Evolutionary conservation across 2,888 invertebrate genomes (phyloP).

Genomic region (Noctua janthina): DNA sequence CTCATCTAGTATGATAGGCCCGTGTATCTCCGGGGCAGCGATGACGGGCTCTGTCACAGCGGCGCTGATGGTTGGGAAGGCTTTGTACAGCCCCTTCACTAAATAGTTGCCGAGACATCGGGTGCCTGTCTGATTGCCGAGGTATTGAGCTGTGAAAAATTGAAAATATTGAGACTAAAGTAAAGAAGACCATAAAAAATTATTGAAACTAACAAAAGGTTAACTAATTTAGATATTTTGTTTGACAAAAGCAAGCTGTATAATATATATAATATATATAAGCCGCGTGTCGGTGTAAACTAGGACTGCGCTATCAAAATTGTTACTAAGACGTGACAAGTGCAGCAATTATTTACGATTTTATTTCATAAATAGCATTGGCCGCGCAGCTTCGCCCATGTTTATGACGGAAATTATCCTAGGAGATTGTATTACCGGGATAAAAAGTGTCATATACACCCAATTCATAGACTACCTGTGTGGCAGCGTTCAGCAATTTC

Average conservation of each 20-base stretch:
- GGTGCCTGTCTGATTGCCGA: conserved; percentile 95
- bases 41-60: conserved; percentile 95
- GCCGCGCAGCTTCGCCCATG: too few species aligned
- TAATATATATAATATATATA: too few species aligned
- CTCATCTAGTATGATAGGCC: conserved; percentile 94
- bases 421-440: background rate
- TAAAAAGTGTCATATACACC: background rate
- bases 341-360: too few species aligned
- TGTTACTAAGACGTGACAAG: too few species aligned
- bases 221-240: background rate
- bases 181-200: background rate
- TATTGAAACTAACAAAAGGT: background rate
- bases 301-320: background rate
- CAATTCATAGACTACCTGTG: background rate
- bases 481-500: background rate
- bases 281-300: background rate
- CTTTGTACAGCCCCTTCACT: conserved; percentile 96
- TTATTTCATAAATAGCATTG: background rate
- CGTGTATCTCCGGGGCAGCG: conserved; percentile 95
- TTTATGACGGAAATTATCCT: background rate
- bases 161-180: background rate
- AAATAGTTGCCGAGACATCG: conserved; percentile 96
- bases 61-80: conserved; percentile 93
- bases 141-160: conserved; percentile 89
- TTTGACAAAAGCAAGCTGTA: background rate